Evolutionary conservation across 2,113 vertebrate genomes (phyloP).

Genomic region (Neodon shergylaensis): DNA sequence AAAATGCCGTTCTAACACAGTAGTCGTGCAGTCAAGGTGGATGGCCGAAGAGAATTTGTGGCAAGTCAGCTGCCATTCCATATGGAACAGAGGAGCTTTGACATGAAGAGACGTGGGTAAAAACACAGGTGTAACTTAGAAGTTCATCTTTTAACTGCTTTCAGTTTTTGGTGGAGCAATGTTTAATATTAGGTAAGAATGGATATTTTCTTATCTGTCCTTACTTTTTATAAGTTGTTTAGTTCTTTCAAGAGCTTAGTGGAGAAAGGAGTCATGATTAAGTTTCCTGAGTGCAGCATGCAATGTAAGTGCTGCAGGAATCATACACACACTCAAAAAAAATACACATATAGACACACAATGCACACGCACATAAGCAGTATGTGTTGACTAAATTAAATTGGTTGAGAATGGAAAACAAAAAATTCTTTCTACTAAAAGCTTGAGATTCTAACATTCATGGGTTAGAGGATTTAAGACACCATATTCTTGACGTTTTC

Average conservation of each 20-base stretch:
- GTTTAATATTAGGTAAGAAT: background rate
- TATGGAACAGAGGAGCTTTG: background rate
- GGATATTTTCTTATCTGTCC: background rate
- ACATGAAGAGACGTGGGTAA: background rate
- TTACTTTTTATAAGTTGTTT: background rate
- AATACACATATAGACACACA: background rate
- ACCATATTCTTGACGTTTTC: background rate
- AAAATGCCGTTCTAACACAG: rapidly evolving
- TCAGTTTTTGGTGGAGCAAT: background rate
- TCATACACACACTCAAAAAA: background rate
- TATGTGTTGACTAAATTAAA: background rate
- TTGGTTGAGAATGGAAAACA: background rate
- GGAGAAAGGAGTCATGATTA: background rate
- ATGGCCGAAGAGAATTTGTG: background rate
- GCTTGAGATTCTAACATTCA: background rate
- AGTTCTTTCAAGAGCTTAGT: background rate
- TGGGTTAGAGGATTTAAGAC: background rate
- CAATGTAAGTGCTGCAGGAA: background rate
- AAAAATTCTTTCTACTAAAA: background rate
- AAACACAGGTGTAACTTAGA: background rate
- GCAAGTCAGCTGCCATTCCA: background rate
- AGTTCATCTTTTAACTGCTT: background rate
- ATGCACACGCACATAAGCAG: background rate
- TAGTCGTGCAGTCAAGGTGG: background rate
- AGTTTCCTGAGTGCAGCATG: background rate